These are phyloP conservation scores for Lasioglossum malachurum DNA, from an alignment of 2,888 invertebrate genomes.

Conservation along the genomic window DNA sequence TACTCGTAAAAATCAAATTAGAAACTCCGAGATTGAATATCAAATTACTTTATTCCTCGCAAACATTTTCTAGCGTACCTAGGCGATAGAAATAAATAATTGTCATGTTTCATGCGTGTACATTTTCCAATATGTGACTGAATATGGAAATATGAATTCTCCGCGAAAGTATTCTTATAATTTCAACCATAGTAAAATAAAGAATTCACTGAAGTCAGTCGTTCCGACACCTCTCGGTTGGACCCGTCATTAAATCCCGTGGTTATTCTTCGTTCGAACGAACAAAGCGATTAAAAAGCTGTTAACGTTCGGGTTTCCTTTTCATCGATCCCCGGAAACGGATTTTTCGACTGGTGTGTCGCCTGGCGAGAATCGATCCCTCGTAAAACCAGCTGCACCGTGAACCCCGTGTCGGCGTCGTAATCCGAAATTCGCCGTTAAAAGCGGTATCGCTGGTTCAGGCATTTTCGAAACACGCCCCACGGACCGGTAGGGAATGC, in stretches of 20 bases:
- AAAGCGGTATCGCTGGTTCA: slow-evolving; percentile 37
- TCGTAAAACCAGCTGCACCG: slow-evolving; percentile 27
- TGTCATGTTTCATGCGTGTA: too few relatives aligned
- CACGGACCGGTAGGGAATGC: slow-evolving; percentile 44
- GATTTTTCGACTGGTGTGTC: slow-evolving; percentile 2
- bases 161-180: background rate
- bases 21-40: too few relatives aligned
- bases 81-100: too few relatives aligned
- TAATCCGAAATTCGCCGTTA: slow-evolving; percentile 55
- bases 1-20: too few relatives aligned
- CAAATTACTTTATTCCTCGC: too few relatives aligned
- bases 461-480: slow-evolving; percentile 53
- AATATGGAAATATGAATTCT: too few relatives aligned
- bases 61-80: too few relatives aligned
- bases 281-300: background rate
- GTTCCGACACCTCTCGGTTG: too few relatives aligned
- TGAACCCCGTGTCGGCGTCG: slow-evolving; percentile 43
- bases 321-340: background rate
- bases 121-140: too few relatives aligned
- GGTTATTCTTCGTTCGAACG: background rate
- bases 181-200: background rate
- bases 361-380: slow-evolving; percentile 29
- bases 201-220: too few relatives aligned
- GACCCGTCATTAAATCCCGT: background rate
- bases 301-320: background rate